phyloP scores from a whole-genome alignment of 2,797 vertebrate species.

The Allenopithecus nigroviridis region DNA sequence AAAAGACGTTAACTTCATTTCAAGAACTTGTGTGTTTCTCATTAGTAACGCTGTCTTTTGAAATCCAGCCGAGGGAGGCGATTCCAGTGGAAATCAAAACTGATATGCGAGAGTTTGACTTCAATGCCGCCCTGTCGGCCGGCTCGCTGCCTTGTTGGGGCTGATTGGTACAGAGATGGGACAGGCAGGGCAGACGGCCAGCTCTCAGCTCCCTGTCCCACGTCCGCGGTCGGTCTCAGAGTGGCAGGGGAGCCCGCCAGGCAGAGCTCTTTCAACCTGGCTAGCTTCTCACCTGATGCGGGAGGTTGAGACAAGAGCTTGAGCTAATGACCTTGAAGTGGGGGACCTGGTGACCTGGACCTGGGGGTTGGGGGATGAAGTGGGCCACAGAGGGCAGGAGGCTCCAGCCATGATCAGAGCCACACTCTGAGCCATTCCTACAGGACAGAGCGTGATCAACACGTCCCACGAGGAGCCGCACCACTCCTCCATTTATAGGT shows the following conservation, averaged over 20 bases:
- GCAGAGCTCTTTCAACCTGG: background rate
- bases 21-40: constrained; percentile 85
- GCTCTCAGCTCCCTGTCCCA: background rate
- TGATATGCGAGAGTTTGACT: constrained; percentile 75
- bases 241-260: background rate
- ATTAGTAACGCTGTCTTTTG: constrained; percentile 85
- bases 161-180: constrained; percentile 22
- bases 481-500: background rate
- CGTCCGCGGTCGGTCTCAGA: accelerated
- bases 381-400: accelerated
- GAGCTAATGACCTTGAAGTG: background rate
- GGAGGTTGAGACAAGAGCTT: background rate
- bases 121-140: constrained; percentile 34
- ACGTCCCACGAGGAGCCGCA: background rate
- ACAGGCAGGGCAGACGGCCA: background rate
- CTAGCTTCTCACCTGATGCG: background rate
- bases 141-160: constrained; percentile 37
- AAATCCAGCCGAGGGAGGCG: constrained; percentile 81
- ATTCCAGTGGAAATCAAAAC: constrained; percentile 83
- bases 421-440: background rate
- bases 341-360: background rate
- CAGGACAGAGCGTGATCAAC: accelerated
- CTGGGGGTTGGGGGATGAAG: background rate
- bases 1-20: constrained; percentile 86
- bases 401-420: background rate